phyloP scores from a whole-genome alignment of 2,113 vertebrate genomes.

The Silurus meridionalis region DNA sequence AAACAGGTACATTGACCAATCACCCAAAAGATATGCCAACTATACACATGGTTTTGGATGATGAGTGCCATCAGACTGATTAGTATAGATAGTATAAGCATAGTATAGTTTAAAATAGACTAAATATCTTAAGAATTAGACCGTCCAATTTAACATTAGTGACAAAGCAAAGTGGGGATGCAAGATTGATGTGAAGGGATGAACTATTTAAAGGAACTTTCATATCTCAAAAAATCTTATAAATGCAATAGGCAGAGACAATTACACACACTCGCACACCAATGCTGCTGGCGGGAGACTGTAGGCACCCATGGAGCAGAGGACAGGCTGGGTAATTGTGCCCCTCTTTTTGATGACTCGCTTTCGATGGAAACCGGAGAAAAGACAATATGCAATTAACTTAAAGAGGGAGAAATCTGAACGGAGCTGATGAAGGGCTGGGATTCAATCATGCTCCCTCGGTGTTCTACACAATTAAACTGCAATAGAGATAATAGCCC shows the following conservation, averaged over 20 bases:
- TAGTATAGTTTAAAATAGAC: background rate
- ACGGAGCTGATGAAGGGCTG: conserved; percentile 76
- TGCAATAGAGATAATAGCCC: conserved; percentile 79
- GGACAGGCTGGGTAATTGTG: conserved; percentile 72
- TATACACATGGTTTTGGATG: background rate
- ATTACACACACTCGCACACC: conserved; percentile 39
- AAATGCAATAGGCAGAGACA: conserved; percentile 47
- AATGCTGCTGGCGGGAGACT: conserved; percentile 63
- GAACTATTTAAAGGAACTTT: conserved; percentile 16
- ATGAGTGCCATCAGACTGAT: background rate
- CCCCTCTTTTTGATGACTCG: conserved; percentile 75
- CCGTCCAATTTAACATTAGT: background rate
- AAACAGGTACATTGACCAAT: background rate
- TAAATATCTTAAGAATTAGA: background rate
- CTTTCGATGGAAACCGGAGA: conserved; percentile 78
- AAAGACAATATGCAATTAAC: conserved; percentile 82
- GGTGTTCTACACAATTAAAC: conserved; percentile 80
- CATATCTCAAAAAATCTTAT: background rate
- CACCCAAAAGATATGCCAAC: background rate
- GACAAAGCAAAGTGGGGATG: background rate
- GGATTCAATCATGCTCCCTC: conserved; percentile 79
- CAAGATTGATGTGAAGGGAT: background rate
- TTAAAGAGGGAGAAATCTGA: conserved; percentile 73
- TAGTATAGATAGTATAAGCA: background rate
- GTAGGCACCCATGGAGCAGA: conserved; percentile 69